A percentile compares a stretch with the other conserved stretches of the same genome.
Conservation (phyloP, 2,797 vertebrate species). For the Neosilurus mollespiculum region DNA sequence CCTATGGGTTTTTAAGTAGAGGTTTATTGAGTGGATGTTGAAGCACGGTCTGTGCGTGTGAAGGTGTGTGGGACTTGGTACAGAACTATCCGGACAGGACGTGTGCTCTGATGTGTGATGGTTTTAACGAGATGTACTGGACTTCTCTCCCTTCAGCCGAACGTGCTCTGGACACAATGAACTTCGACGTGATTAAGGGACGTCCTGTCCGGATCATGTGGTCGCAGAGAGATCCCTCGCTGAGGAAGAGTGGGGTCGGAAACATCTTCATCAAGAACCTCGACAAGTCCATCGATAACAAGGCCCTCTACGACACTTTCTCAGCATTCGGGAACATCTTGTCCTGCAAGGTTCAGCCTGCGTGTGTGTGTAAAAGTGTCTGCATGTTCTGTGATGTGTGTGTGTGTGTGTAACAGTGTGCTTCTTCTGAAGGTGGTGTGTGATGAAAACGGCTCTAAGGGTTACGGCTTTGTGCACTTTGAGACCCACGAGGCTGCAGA, state of each 20-base stretch:
- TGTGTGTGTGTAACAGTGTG: conserved; percentile 46
- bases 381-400: conserved; percentile 26
- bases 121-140: background rate
- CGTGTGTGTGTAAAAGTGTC: background rate
- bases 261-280: conserved; percentile 99
- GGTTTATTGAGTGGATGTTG: too few relatives aligned
- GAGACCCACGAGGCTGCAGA: conserved; percentile 98
- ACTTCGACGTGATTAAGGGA: conserved; percentile 98
- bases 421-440: conserved; percentile 87
- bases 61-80: too few relatives aligned
- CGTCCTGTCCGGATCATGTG: conserved; percentile 98
- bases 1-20: too few relatives aligned
- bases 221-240: conserved; percentile 96
- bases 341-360: conserved; percentile 89
- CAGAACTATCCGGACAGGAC: too few relatives aligned
- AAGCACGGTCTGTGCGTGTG: too few relatives aligned
- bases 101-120: background rate
- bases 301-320: conserved; percentile 97
- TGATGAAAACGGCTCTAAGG: conserved; percentile 98
- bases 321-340: conserved; percentile 98
- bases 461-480: conserved; percentile 99
- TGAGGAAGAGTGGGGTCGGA: conserved; percentile 95
- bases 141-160: conserved; percentile 77
- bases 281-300: conserved; percentile 99
- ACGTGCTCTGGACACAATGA: conserved; percentile 98